phyloP scores from a whole-genome alignment of 2,797 vertebrate species.

The Craterocephalus amniculus region DNA sequence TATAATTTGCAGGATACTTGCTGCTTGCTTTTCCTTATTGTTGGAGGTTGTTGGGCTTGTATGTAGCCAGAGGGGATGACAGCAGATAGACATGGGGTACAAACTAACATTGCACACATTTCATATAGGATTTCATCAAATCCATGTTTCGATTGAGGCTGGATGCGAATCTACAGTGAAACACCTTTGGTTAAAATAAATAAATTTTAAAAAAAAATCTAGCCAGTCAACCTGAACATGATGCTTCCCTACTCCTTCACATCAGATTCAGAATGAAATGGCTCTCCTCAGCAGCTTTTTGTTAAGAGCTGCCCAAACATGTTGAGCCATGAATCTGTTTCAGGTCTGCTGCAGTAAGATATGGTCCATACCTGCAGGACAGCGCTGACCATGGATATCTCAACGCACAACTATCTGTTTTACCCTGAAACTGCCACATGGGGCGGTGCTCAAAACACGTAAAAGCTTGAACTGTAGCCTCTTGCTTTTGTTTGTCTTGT shows the following conservation, averaged over 20 bases:
- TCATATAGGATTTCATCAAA: background rate
- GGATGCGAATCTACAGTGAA: background rate
- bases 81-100: constrained; percentile 6
- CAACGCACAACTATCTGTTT: no score
- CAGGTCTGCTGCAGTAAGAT: no score
- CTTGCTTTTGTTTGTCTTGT: background rate
- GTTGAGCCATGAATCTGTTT: no score
- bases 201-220: background rate
- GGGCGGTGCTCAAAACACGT: no score
- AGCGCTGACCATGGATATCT: no score
- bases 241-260: no score
- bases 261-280: no score
- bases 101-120: background rate
- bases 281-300: no score
- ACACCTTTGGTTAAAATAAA: background rate
- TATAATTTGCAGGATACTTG: constrained; percentile 14
- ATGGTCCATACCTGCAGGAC: no score
- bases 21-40: background rate
- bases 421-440: no score
- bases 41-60: constrained; percentile 5
- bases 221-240: background rate
- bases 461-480: no score
- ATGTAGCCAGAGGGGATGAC: constrained; percentile 9
- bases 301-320: no score
- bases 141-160: background rate